Evolutionary conservation across 2,888 invertebrate genomes (phyloP), one percentile per base, ranked within the genome.

Genomic region (Spisula solida): DNA sequence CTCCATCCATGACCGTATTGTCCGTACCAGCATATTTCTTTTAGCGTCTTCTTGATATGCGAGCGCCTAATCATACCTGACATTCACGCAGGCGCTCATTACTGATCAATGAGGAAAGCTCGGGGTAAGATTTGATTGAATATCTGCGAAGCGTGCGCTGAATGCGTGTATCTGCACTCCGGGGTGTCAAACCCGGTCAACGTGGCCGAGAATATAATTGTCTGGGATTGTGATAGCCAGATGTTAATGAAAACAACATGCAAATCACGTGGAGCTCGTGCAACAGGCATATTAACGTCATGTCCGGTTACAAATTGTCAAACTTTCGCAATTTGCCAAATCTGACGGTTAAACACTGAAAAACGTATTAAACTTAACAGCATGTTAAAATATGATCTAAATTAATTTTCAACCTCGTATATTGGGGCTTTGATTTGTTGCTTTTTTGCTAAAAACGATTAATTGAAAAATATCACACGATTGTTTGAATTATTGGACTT

Each of bases 171-270:
- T 66, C 78, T 51, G 5, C 47, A 47, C 79, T 79, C 78, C 75
- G 60, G 51, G 81, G 86, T 86, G 82, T 82, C 85, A 88, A 25
- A 85, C 75, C 82, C 81, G 88, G 85, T 86, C 87, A 87, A 8
- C 48, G 78, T 56, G 87, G 48, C 70, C 87, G 55, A n/a, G 41
- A 55, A 78, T 41, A 82, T 87, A 87, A 87, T 87, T 86, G 85
- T 48, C 18, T 14, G 16, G 25, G 82, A 85, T 79, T 55, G 48
- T 34, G 60, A 66, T 25, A 18, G 80, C 85, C 85, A 88, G 88
- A 81, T 85, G 82, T 85, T 85, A 85, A 85, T 78, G 51, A 41
- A 85, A 78, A 18, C 75, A 75, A 75, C 18, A 75, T 31, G 31
- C 18, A 75, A 75, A 75, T 14, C 34, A 34, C 75, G 31, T 34